phyloP scores from a whole-genome alignment of 2,797 vertebrate genomes.

The Lacerta bilineata region DNA sequence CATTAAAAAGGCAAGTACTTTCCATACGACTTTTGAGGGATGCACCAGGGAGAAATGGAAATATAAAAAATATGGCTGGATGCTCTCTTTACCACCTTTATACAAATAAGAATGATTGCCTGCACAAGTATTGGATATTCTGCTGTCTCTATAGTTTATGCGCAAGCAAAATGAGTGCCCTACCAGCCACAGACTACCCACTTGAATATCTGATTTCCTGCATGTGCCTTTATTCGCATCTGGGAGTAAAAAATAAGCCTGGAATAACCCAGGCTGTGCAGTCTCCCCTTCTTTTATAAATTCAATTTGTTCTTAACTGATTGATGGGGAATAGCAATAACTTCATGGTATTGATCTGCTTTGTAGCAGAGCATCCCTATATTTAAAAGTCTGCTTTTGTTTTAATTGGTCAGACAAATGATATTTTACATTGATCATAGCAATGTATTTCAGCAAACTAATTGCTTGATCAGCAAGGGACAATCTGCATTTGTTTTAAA shows the following conservation, averaged over 20 bases:
- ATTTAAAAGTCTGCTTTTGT: conserved; percentile 69
- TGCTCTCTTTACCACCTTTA: neutral
- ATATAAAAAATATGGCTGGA: neutral
- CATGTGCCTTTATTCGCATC: neutral
- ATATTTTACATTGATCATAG: conserved; percentile 71
- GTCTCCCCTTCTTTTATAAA: conserved; percentile 67
- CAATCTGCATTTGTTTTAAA: conserved; percentile 65
- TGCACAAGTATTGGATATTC: neutral
- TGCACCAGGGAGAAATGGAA: neutral
- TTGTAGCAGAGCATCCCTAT: conserved; percentile 67
- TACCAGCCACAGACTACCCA: neutral
- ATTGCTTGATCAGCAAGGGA: conserved; percentile 73
- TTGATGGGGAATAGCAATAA: conserved; percentile 71
- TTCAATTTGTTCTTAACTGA: conserved; percentile 63
- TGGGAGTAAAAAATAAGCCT: conserved; percentile 27
- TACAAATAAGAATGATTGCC: neutral
- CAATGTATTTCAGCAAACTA: conserved; percentile 69
- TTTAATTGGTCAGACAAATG: conserved; percentile 57
- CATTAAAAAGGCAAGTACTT: neutral
- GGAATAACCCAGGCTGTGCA: conserved; percentile 50
- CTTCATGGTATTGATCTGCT: conserved; percentile 68
- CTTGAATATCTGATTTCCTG: neutral
- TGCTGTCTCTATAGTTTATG: neutral
- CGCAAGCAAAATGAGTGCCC: neutral
- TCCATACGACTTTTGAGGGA: neutral